Evolutionary conservation across 2,888 invertebrate genomes (phyloP), one percentile per base, ranked within the genome.

Genomic region (Notocelia uddmanniana): DNA sequence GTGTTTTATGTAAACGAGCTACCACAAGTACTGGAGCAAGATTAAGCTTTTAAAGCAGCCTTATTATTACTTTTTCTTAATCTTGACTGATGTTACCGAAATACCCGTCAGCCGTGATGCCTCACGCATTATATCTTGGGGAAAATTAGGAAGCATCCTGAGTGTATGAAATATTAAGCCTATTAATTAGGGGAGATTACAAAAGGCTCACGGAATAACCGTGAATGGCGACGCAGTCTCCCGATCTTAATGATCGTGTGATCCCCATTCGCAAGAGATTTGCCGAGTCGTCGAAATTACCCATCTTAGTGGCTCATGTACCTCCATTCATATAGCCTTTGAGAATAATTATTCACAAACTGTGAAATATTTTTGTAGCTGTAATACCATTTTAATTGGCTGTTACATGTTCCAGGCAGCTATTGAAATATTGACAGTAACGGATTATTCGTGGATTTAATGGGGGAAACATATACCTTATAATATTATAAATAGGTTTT

Each of bases 141-240:
- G 85, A 83, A 89, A 89, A 90, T 89, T 89, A 86, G 84, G 82
- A 85, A 84, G 84, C 87, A 85, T 87, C 86, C 85, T 82, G 80
- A 87, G 85, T 89, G 82, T 87, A 88, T 89, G 88, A 90, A 86
- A 89, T 87, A 89, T 89, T 88, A 89, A 87, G 86, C 86, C 85
- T 87, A 89, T 90, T 90, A 88, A 89, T 90, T 89, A 89, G 75
- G 78, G 67, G 79, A 84, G 85, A 87, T 88, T 86, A 90, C 87
- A 89, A 89, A 88, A 85, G 86, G 85, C 79, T 79, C 80, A 83
- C 82, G 68, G 75, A 80, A 80, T 88, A 86, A 88, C 88, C 87
- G 80, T 74, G 81, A 81, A 85, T 80, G 81, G 84, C 81, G 78
- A 80, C 79, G 79, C 58, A 67, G 78, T 81, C 78, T 74, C 76